Evolutionary conservation across 2,797 vertebrate species (phyloP).

Genomic region (Xiphorhynchus erythropygius): DNA sequence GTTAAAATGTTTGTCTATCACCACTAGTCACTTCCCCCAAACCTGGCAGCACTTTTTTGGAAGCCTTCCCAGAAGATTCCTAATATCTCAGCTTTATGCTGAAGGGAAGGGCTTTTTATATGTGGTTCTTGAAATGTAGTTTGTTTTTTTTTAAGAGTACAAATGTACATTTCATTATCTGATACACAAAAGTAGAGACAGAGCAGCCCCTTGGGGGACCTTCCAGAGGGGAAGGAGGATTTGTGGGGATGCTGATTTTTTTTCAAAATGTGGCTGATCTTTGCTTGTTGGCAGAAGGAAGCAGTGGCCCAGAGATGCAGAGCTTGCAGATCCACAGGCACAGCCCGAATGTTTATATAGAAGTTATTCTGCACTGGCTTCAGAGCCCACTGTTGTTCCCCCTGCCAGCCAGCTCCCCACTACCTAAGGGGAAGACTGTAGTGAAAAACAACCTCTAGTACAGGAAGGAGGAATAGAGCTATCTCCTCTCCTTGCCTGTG

Average conservation of each 20-base stretch:
- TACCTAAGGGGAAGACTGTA: not conserved
- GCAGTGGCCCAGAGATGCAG: not conserved
- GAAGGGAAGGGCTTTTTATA: not conserved
- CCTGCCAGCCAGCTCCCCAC: not conserved
- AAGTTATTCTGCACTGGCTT: not conserved
- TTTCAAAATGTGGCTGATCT: not conserved
- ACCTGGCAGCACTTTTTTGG: not conserved
- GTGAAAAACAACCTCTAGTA: not conserved
- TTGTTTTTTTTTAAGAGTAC: not conserved
- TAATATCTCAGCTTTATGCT: not conserved
- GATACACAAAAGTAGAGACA: not conserved
- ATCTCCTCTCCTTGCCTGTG: not conserved
- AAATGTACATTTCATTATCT: not conserved
- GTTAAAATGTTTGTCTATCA: conserved; percentile 28
- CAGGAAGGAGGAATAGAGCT: not conserved
- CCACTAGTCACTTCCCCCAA: not conserved
- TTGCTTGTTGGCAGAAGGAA: not conserved
- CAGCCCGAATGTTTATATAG: not conserved
- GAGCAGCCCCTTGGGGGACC: not conserved
- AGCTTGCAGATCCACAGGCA: not conserved
- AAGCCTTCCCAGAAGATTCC: conserved; percentile 30
- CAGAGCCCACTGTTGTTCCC: not conserved
- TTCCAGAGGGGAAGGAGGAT: not conserved
- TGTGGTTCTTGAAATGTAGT: not conserved
- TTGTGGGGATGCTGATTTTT: not conserved